Conservation (phyloP, 2,113 vertebrate species). For the Solea solea region DNA sequence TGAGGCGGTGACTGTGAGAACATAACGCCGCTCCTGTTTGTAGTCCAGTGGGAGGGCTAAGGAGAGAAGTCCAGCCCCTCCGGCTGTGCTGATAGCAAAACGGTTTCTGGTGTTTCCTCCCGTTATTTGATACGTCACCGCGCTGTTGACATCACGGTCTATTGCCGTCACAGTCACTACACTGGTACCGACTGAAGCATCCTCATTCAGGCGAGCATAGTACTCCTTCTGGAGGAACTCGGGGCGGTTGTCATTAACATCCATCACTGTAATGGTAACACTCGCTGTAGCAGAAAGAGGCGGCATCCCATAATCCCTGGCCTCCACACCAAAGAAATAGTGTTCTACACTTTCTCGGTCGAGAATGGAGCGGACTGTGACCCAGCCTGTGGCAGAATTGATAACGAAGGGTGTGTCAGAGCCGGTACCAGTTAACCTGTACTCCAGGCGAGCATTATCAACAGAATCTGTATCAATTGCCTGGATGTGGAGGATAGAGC, state of each 20-base stretch:
- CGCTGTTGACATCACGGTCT: constrained; percentile 95
- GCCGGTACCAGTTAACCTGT: constrained; percentile 88
- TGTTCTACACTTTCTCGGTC: constrained; percentile 96
- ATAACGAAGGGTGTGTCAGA: constrained; percentile 92
- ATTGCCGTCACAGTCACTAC: constrained; percentile 92
- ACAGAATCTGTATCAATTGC: constrained; percentile 94
- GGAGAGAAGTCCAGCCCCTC: constrained; percentile 90
- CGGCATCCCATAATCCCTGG: constrained; percentile 91
- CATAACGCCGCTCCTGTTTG: constrained; percentile 96
- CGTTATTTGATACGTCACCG: constrained; percentile 96
- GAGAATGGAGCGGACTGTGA: constrained; percentile 92
- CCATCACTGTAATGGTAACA: constrained; percentile 95
- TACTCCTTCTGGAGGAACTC: constrained; percentile 96
- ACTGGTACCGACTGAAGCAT: constrained; percentile 92
- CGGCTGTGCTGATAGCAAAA: constrained; percentile 95
- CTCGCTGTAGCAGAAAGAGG: constrained; percentile 94
- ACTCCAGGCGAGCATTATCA: constrained; percentile 94
- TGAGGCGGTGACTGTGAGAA: constrained; percentile 93
- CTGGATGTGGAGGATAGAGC: constrained; percentile 97
- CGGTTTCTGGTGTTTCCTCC: constrained; percentile 97
- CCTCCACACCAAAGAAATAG: constrained; percentile 96
- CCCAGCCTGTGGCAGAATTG: constrained; percentile 96
- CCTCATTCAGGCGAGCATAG: constrained; percentile 94
- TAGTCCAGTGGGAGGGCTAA: constrained; percentile 95
- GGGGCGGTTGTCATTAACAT: constrained; percentile 96